A percentile compares a stretch with the other conserved stretches of the same genome.
Evolutionary conservation across 1,140 invertebrate species (phyloP).

Genomic region (Leptoteleia sp.): DNA sequence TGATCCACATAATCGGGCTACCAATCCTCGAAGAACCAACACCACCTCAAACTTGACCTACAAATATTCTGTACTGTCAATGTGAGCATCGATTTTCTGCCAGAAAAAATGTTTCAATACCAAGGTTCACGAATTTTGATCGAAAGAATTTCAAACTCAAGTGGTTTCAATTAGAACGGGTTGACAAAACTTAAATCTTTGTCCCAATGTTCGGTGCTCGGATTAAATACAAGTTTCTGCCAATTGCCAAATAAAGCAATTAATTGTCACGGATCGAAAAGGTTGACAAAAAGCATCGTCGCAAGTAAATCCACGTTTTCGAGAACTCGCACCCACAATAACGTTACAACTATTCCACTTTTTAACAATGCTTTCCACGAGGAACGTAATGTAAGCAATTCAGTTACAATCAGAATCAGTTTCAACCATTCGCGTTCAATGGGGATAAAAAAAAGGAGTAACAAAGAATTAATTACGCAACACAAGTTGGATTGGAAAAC

Average conservation of each 20-base stretch:
- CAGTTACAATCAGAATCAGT: slow-evolving; percentile 2
- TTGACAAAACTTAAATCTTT: slow-evolving; percentile 1
- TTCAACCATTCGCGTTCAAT: slow-evolving; percentile 4
- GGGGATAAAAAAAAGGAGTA: too few species aligned
- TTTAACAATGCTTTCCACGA: neutral
- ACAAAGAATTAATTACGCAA: slow-evolving; percentile 31
- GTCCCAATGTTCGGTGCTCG: neutral
- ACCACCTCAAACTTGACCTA: slow-evolving; percentile 67
- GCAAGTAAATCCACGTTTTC: too few species aligned
- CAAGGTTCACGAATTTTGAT: slow-evolving; percentile 55
- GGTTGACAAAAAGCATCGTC: neutral
- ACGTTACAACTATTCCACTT: neutral
- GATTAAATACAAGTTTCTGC: neutral
- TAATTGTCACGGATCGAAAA: slow-evolving; percentile 1
- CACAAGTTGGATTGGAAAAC: slow-evolving; percentile 2
- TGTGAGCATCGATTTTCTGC: slow-evolving; percentile 45
- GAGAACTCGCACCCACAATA: neutral
- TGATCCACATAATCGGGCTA: slow-evolving; percentile 4
- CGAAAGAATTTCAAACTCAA: slow-evolving; percentile 9
- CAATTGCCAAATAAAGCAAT: neutral
- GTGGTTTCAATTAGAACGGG: slow-evolving; percentile 27
- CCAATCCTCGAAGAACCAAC: slow-evolving; percentile 48
- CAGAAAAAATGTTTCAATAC: slow-evolving; percentile 43
- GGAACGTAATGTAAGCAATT: neutral
- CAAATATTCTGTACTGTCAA: slow-evolving; percentile 57